Conservation (phyloP, 2,888 invertebrate genomes). For the Galerucella pusilla region DNA sequence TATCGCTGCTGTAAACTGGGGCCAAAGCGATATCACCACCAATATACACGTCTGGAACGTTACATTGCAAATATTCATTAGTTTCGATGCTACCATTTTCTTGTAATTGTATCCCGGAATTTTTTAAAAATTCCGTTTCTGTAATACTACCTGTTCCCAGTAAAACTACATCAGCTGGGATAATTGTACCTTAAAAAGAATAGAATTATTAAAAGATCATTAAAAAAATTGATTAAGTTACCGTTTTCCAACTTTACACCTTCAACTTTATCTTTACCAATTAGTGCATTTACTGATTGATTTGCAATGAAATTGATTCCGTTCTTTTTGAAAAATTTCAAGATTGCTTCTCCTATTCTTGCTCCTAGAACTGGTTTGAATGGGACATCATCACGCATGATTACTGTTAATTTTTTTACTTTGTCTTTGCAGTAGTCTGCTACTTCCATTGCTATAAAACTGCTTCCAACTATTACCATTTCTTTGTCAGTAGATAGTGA, state of each 20-base stretch:
- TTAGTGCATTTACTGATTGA: neutral
- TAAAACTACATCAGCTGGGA: slow-evolving; percentile 84
- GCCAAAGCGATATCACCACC: slow-evolving; percentile 93
- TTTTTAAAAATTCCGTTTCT: slow-evolving; percentile 82
- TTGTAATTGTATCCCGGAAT: slow-evolving; percentile 75
- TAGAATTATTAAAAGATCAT: too few relatives aligned
- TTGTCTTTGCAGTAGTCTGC: slow-evolving; percentile 81
- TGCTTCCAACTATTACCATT: slow-evolving; percentile 87
- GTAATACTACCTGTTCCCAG: slow-evolving; percentile 86
- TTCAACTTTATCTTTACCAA: slow-evolving; percentile 8
- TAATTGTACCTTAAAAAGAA: slow-evolving; percentile 63
- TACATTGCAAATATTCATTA: slow-evolving; percentile 80
- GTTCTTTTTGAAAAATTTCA: slow-evolving; percentile 78
- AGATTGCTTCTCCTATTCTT: slow-evolving; percentile 78
- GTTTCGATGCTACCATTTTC: slow-evolving; percentile 73
- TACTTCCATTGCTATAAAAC: slow-evolving; percentile 93
- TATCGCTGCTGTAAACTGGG: slow-evolving; percentile 76
- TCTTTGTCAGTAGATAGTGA: slow-evolving; percentile 74
- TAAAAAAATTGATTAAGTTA: neutral
- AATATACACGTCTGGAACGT: slow-evolving; percentile 80
- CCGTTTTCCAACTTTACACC: slow-evolving; percentile 53
- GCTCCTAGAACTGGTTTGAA: slow-evolving; percentile 80
- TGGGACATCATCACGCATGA: slow-evolving; percentile 73
- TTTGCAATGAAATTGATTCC: slow-evolving; percentile 67
- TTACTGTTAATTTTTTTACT: slow-evolving; percentile 81